These are phyloP conservation scores for Poicephalus meyeri DNA, from an alignment of 2,113 vertebrate genomes.

Conservation along the genomic window DNA sequence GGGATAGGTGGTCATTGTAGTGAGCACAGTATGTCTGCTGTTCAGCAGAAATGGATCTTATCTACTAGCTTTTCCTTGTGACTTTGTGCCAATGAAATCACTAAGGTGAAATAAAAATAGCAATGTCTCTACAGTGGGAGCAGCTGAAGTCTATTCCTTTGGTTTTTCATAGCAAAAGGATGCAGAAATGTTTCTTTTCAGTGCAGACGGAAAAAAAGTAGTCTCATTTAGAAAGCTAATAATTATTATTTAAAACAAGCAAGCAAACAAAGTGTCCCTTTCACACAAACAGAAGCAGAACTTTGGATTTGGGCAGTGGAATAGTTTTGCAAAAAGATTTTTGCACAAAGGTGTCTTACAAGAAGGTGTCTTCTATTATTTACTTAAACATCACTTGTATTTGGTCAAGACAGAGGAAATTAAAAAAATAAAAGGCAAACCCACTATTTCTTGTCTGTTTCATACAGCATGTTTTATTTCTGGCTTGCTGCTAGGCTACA, in stretches of 20 bases:
- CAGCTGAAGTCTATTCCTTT: neutral
- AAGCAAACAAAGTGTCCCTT: accelerated
- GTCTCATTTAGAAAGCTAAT: neutral
- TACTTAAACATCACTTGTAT: neutral
- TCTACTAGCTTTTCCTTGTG: neutral
- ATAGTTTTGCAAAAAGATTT: neutral
- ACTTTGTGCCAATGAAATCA: neutral
- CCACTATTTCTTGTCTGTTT: neutral
- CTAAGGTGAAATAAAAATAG: neutral
- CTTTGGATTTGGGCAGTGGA: neutral
- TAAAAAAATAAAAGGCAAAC: neutral
- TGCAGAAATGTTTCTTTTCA: neutral
- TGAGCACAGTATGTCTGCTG: neutral
- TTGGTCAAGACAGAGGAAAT: neutral
- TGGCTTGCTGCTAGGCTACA: neutral
- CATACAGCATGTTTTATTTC: neutral
- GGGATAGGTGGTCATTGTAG: neutral
- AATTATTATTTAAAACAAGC: neutral
- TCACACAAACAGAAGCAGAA: neutral
- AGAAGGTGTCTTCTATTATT: accelerated
- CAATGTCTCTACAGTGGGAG: neutral
- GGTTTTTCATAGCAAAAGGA: neutral
- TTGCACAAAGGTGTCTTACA: neutral
- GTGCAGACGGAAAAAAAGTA: neutral
- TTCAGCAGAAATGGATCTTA: neutral